Conservation (phyloP, 2,113 vertebrate species). For the Lepisosteus oculatus region DNA sequence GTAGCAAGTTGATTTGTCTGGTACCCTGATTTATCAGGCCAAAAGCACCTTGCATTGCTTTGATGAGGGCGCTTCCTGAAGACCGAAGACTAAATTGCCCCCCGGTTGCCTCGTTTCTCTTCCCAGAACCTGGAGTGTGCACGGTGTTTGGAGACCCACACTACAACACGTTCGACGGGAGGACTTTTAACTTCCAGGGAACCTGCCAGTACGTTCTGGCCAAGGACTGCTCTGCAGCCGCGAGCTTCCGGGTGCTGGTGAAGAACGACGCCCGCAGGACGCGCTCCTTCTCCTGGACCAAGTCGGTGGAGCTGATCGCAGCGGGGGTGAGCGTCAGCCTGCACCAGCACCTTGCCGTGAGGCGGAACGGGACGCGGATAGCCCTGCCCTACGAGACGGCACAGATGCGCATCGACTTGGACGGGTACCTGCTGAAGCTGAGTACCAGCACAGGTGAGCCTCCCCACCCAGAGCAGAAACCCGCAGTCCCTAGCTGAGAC, state of each 20-base stretch:
- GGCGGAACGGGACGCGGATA: constrained; percentile 87
- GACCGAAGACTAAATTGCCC: too few species aligned
- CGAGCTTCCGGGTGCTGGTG: constrained; percentile 92
- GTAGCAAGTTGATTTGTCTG: too few species aligned
- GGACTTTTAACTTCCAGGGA: constrained; percentile 99
- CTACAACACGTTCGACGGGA: constrained; percentile 98
- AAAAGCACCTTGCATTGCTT: too few species aligned
- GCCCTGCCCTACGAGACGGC: constrained; percentile 83
- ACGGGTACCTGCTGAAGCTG: constrained; percentile 94
- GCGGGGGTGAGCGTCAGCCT: constrained; percentile 76
- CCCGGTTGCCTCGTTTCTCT: constrained; percentile 43
- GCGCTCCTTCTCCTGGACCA: constrained; percentile 96
- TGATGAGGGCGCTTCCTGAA: too few species aligned
- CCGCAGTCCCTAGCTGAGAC: too few species aligned
- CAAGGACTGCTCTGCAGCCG: constrained; percentile 84
- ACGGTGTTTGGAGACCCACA: constrained; percentile 98
- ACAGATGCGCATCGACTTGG: constrained; percentile 85
- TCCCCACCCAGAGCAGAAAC: too few species aligned
- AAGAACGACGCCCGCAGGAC: constrained; percentile 92
- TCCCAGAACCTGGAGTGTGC: constrained; percentile 91
- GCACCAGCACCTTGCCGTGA: constrained; percentile 93
- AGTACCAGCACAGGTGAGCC: constrained; percentile 83
- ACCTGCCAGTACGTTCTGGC: constrained; percentile 96
- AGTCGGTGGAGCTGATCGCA: constrained; percentile 85
- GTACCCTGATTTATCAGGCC: too few species aligned